These are phyloP conservation scores for Eidolon helvum DNA, from an alignment of 2,113 vertebrate genomes.

Conservation along the genomic window DNA sequence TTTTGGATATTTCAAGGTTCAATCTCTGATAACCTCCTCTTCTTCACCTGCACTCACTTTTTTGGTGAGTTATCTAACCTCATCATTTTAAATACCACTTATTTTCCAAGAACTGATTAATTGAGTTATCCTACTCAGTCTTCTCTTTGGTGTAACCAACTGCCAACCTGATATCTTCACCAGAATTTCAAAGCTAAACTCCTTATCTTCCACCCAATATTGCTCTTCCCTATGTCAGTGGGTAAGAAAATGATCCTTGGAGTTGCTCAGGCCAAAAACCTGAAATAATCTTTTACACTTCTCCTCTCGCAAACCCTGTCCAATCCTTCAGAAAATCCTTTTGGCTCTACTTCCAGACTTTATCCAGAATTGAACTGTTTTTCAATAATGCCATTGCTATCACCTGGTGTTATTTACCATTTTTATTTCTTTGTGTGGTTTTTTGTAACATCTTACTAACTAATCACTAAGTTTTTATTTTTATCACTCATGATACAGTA, in stretches of 20 bases:
- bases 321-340: not conserved
- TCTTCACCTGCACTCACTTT: not conserved
- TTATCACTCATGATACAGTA: not conserved
- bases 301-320: not conserved
- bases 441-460: not conserved
- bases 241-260: not conserved
- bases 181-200: not conserved
- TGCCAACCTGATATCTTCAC: not conserved
- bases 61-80: not conserved
- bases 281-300: not conserved
- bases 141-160: not conserved
- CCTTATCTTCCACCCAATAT: not conserved
- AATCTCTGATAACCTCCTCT: not conserved
- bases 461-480: not conserved
- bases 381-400: not conserved
- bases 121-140: not conserved
- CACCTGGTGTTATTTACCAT: not conserved
- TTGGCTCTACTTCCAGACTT: not conserved
- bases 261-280: not conserved
- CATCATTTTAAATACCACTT: not conserved
- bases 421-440: not conserved
- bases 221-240: not conserved
- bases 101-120: not conserved
- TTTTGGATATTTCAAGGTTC: not conserved
- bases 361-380: not conserved